Evolutionary conservation across 2,113 vertebrate species (phyloP).

Genomic region (Fregetta grallaria): DNA sequence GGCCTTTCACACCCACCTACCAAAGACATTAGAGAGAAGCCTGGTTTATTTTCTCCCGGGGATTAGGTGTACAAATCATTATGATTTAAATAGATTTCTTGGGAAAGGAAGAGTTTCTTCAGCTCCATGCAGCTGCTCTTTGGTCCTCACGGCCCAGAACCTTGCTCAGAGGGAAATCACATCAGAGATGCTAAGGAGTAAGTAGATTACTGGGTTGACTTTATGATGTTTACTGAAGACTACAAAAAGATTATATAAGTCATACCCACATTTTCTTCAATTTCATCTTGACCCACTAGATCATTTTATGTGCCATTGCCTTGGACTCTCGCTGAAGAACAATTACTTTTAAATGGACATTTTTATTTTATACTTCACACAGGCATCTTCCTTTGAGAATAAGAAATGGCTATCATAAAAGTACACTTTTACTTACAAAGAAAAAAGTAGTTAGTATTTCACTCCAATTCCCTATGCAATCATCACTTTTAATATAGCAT

Average conservation of each 20-base stretch:
- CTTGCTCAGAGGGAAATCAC: slow-evolving; percentile 7
- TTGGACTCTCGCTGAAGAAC: not conserved
- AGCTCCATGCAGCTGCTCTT: not conserved
- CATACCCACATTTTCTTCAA: not conserved
- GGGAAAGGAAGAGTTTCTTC: not conserved
- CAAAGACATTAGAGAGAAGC: not conserved
- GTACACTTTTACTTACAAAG: not conserved
- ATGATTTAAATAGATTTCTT: not conserved
- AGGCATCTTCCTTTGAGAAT: not conserved
- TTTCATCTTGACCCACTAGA: not conserved
- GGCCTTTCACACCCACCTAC: not conserved
- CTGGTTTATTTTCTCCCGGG: not conserved
- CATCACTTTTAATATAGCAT: not conserved
- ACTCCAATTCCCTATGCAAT: not conserved
- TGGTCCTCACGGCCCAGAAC: not conserved
- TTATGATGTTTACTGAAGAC: not conserved
- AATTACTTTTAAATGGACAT: not conserved
- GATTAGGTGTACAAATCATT: not conserved
- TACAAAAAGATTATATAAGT: slow-evolving; percentile 12
- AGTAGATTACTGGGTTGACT: slow-evolving; percentile 13
- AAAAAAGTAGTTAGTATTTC: not conserved
- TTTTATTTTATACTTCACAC: not conserved
- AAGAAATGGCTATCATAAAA: not conserved
- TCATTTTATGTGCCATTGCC: not conserved
- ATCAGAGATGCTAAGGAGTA: slow-evolving; percentile 28